A percentile compares a stretch with the other conserved stretches of the same genome.
These are phyloP conservation scores for Drosophila fungiperda DNA, from an alignment of 2,888 invertebrate species.

Conservation along the genomic window DNA sequence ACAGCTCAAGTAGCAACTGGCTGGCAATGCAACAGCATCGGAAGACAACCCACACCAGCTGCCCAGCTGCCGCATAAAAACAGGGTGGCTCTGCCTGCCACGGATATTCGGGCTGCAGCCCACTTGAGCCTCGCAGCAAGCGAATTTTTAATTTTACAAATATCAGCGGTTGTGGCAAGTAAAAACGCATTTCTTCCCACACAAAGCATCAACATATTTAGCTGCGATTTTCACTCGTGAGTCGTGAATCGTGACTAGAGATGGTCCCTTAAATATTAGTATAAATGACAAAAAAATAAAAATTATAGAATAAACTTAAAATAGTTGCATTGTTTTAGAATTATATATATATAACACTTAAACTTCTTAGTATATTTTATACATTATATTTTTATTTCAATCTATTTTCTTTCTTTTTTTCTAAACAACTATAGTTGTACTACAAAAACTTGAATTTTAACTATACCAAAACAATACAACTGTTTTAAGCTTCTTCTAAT, in stretches of 20 bases:
- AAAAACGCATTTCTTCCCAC: conserved; percentile 62
- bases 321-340: not conserved
- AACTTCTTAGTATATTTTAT: too few relatives aligned
- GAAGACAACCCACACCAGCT: conserved; percentile 66
- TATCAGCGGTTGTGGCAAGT: conserved; percentile 36
- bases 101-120: conserved; percentile 64
- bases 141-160: conserved; percentile 56
- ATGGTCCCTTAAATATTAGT: conserved; percentile 9
- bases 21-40: conserved; percentile 65
- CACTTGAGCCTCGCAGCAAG: conserved; percentile 54
- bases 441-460: too few relatives aligned
- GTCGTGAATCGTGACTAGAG: conserved; percentile 6
- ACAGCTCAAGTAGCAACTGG: conserved; percentile 60
- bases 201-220: conserved; percentile 33
- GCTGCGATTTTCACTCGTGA: conserved; percentile 33
- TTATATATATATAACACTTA: too few relatives aligned
- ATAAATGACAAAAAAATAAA: not conserved
- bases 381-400: too few relatives aligned
- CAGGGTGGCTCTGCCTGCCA: conserved; percentile 59
- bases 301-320: not conserved
- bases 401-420: too few relatives aligned
- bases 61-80: not conserved
- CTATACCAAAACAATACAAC: too few relatives aligned
- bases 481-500: too few relatives aligned
- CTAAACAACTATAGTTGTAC: too few relatives aligned